Base-by-base conservation (phyloP, 2,888 invertebrate species). In the Ommatoiulus sabulosus region DNA sequence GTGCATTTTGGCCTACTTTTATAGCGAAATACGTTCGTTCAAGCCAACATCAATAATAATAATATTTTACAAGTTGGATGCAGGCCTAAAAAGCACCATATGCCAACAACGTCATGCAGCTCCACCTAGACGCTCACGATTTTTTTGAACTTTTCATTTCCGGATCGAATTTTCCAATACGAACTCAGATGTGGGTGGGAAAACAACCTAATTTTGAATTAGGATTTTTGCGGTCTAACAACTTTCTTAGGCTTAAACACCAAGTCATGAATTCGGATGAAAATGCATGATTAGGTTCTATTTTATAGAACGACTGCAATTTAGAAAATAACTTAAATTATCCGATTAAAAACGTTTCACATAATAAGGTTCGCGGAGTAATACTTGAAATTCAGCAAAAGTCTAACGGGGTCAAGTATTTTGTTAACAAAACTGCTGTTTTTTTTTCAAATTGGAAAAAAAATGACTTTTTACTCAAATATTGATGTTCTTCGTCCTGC, bases 41-140 rank as follows among this genome's bases (percentile, higher is more conserved):
- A n/a, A 63, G 57, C 57, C 57, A 63, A n/a, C 57, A 63, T 63
- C 57, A 63, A 63, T 63, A 63, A 63, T 63, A 63, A 63, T 46
- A 46, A 63, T 63, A 63, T 63, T 63, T 63, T 63, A 63, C 57
- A 63, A 63, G 57, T 63, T 63, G 57, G 15, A 63, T 57, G 57
- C n/a, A 63, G 57, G 57, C 57, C 57, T 63, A 63, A n/a, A 63
- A n/a, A 15, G n/a, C n/a, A n/a, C 57, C 57, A 63, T 63, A n/a
- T 63, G 57, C 57, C 57, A 63, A n/a, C 48, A 10, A n/a, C 57
- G n/a, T n/a, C n/a, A n/a, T n/a, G n/a, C n/a, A 63, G 57, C 57
- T 63, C 57, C 57, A 63, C 57, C 57, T 63, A 48, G 1, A 63
- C 57, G n/a, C 57, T 63, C n/a, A 63, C 57, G 57, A n/a, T 17